A percentile compares a stretch with the other conserved stretches of the same genome.
Evolutionary conservation across 1,140 invertebrate genomes (phyloP).

Genomic region (Proctacanthus coquilletti): DNA sequence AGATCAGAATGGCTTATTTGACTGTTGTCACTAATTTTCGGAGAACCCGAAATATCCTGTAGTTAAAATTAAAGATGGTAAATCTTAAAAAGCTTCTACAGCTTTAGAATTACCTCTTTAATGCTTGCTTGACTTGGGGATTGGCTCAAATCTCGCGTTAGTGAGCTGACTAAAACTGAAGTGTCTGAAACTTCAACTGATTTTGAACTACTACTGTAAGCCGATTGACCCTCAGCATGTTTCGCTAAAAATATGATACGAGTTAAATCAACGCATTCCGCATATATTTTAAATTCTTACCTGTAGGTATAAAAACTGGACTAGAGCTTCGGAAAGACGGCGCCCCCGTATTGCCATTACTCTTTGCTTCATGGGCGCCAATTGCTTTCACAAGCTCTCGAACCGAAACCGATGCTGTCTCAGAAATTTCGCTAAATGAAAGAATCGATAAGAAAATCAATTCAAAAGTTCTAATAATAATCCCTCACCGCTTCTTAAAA

Average conservation of each 20-base stretch:
- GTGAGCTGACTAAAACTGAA: slow-evolving; percentile 44
- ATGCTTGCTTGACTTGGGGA: slow-evolving; percentile 32
- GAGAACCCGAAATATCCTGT: slow-evolving; percentile 1
- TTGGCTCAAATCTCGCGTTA: slow-evolving; percentile 42
- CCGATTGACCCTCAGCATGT: background rate
- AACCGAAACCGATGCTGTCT: slow-evolving; percentile 58
- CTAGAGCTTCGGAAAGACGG: slow-evolving; percentile 47
- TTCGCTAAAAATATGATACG: background rate
- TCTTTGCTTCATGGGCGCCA: slow-evolving; percentile 32
- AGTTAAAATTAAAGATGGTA: background rate
- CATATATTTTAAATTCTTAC: background rate
- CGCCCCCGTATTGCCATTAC: slow-evolving; percentile 65
- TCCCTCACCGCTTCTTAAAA: no score
- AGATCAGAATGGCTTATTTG: background rate
- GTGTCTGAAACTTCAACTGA: slow-evolving; percentile 31
- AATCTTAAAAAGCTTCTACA: background rate
- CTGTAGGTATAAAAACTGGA: slow-evolving; percentile 38
- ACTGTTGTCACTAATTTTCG: background rate
- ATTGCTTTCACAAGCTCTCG: slow-evolving; percentile 66
- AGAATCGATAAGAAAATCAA: no score
- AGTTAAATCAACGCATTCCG: background rate
- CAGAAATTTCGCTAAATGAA: slow-evolving; percentile 29
- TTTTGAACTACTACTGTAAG: slow-evolving; percentile 2
- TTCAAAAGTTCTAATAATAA: slow-evolving; percentile 5
- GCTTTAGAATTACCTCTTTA: background rate